These are phyloP conservation scores for Halocynthia aurantium DNA, from an alignment of 23 tunicate genomes.

Conservation along the genomic window DNA sequence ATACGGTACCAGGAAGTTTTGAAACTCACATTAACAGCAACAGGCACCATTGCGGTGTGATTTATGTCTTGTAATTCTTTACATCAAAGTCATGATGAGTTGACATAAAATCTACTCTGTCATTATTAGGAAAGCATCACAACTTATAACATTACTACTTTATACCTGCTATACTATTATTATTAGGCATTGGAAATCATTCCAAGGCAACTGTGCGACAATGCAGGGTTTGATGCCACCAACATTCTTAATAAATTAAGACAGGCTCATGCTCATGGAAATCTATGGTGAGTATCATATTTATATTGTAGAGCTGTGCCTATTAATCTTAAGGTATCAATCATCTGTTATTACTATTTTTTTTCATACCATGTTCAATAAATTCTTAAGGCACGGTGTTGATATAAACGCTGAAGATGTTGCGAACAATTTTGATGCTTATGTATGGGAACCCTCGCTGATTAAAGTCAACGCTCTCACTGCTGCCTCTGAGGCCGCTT, in stretches of 20 bases:
- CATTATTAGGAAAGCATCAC: too few relatives aligned
- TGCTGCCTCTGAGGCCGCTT: conserved; percentile 97
- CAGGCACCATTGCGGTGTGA: too few relatives aligned
- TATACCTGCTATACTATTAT: neutral
- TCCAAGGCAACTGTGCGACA: conserved; percentile 91
- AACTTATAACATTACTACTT: too few relatives aligned
- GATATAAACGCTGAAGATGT: conserved; percentile 97
- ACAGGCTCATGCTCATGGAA: conserved; percentile 66
- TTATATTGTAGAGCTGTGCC: neutral
- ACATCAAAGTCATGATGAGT: too few relatives aligned
- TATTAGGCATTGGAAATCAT: conserved; percentile 73
- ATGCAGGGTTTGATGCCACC: conserved; percentile 98
- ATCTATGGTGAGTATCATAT: conserved; percentile 9
- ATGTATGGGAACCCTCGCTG: conserved; percentile 97
- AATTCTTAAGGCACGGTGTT: conserved; percentile 55
- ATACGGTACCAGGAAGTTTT: neutral
- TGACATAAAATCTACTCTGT: too few relatives aligned
- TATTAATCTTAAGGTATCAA: neutral
- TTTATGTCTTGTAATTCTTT: too few relatives aligned
- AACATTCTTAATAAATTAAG: conserved; percentile 88
- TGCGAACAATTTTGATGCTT: conserved; percentile 81
- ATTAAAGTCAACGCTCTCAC: conserved; percentile 88
- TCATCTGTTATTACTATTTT: neutral
- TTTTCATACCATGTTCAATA: too few relatives aligned
- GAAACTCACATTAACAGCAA: too few relatives aligned